phyloP scores from a whole-genome alignment of 2,113 vertebrate genomes.

The Turnix velox region DNA sequence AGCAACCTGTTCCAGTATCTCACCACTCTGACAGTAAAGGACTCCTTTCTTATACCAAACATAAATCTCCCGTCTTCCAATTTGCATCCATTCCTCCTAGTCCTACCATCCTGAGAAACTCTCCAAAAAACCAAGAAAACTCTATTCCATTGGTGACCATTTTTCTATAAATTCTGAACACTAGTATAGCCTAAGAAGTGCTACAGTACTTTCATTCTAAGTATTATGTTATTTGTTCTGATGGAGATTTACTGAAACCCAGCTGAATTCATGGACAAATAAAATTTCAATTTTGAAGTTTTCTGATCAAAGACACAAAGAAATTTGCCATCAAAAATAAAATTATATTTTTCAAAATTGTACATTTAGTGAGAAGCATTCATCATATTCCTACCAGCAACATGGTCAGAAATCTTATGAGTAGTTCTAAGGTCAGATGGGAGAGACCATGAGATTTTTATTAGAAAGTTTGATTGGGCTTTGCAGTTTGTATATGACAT shows the following conservation, averaged over 20 bases:
- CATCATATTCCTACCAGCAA: background rate
- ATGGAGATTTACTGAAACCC: background rate
- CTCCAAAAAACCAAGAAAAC: rapidly evolving
- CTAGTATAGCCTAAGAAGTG: background rate
- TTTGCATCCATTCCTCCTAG: too few species aligned
- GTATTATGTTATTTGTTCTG: background rate
- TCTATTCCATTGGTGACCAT: background rate
- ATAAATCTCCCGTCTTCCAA: too few species aligned
- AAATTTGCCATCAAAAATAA: background rate
- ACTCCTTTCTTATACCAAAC: too few species aligned
- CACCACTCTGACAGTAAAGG: too few species aligned
- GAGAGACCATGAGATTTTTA: background rate
- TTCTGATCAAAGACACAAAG: background rate
- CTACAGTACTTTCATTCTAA: background rate
- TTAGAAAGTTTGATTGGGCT: background rate
- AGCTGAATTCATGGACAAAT: background rate
- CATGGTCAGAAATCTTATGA: background rate
- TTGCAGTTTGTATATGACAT: background rate
- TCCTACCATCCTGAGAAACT: too few species aligned
- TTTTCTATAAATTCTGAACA: background rate
- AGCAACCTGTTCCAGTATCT: too few species aligned
- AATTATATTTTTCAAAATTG: background rate
- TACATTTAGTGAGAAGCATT: rapidly evolving
- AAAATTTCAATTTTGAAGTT: background rate
- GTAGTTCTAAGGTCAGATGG: background rate